Conservation (phyloP, 2,888 invertebrate genomes). For the Trichogramma evanescens region DNA sequence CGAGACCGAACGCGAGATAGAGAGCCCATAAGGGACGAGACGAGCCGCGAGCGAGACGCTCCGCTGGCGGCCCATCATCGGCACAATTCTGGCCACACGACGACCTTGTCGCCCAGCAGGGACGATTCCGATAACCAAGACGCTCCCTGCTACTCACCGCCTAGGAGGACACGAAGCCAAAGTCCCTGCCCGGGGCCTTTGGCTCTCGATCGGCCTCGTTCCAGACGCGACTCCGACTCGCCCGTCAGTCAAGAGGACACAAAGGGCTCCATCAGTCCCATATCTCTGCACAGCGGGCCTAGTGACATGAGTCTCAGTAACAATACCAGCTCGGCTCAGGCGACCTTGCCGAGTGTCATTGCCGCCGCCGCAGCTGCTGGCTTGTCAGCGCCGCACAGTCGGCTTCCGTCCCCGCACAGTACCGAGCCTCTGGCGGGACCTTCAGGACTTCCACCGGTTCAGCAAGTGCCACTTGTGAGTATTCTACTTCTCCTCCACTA, state of each 20-base stretch:
- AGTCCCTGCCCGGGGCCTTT: slow-evolving; percentile 47
- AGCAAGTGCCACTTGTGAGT: slow-evolving; percentile 82
- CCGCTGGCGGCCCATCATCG: slow-evolving; percentile 1
- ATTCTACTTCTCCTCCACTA: background rate
- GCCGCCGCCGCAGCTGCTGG: slow-evolving; percentile 31
- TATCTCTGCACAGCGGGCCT: slow-evolving; percentile 50
- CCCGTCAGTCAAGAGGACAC: slow-evolving; percentile 39
- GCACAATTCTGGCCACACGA: slow-evolving; percentile 19
- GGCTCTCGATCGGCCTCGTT: slow-evolving; percentile 39
- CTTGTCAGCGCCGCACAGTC: slow-evolving; percentile 32
- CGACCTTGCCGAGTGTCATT: slow-evolving; percentile 49
- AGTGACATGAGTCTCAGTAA: slow-evolving; percentile 54
- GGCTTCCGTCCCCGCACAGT: slow-evolving; percentile 59
- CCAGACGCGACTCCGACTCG: slow-evolving; percentile 42
- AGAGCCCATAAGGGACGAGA: background rate
- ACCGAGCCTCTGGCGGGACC: slow-evolving; percentile 71
- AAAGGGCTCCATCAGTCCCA: slow-evolving; percentile 43
- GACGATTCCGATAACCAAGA: slow-evolving; percentile 20
- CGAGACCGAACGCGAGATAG: background rate
- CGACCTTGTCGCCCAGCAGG: slow-evolving; percentile 12
- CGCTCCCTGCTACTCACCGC: background rate
- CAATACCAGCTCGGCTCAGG: slow-evolving; percentile 44
- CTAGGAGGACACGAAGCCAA: slow-evolving; percentile 27
- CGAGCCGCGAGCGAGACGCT: slow-evolving; percentile 7
- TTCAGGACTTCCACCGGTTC: slow-evolving; percentile 79